Evolutionary conservation across 2,113 vertebrate species (phyloP).

Genomic region (Chloropsis cyanopogon): DNA sequence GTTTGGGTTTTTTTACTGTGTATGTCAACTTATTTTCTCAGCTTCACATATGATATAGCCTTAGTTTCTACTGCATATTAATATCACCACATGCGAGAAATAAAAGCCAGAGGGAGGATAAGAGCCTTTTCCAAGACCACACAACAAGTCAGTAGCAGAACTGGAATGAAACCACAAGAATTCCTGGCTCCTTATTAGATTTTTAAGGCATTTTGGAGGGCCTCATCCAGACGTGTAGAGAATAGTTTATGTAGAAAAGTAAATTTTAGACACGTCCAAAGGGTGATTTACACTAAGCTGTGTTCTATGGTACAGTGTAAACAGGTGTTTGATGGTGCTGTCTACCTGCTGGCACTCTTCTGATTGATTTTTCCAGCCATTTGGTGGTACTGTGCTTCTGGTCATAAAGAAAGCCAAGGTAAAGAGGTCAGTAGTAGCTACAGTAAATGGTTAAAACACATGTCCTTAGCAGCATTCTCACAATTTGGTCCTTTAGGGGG

Average conservation of each 20-base stretch:
- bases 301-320: background rate
- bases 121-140: conserved; percentile 59
- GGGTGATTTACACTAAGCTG: background rate
- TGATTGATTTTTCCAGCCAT: conserved; percentile 12
- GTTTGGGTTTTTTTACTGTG: background rate
- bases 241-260: background rate
- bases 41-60: background rate
- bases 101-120: conserved; percentile 22
- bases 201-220: conserved; percentile 47
- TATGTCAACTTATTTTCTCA: conserved; percentile 22
- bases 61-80: conserved; percentile 25
- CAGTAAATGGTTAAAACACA: background rate
- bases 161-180: conserved; percentile 58
- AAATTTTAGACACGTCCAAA: background rate
- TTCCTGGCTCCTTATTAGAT: conserved; percentile 34
- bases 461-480: background rate
- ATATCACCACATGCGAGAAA: background rate
- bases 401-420: background rate
- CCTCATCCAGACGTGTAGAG: background rate
- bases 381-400: background rate
- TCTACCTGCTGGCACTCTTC: conserved; percentile 1
- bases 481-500: background rate
- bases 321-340: background rate
- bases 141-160: conserved; percentile 57
- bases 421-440: background rate